These are phyloP conservation scores for Thalassarche chlororhynchos DNA, from an alignment of 2,113 vertebrate genomes.

Conservation along the genomic window DNA sequence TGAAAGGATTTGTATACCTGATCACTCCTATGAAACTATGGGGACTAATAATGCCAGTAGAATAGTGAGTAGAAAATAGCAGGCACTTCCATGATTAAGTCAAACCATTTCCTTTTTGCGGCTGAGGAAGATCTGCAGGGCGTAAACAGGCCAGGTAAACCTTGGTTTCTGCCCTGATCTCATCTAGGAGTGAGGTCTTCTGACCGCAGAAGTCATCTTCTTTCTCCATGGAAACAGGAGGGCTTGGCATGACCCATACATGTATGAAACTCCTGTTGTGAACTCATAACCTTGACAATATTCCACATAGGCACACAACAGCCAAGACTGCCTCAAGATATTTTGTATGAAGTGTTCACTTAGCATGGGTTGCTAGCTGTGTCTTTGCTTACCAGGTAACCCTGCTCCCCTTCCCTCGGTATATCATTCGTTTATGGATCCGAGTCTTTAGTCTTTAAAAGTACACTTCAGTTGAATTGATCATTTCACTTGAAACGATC, in stretches of 20 bases:
- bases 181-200: neutral
- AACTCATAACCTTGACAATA: neutral
- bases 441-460: neutral
- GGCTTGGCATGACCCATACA: neutral
- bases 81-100: neutral
- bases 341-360: neutral
- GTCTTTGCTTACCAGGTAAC: neutral
- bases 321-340: neutral
- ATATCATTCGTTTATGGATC: neutral
- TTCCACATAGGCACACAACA: neutral
- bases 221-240: neutral
- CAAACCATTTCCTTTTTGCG: constrained; percentile 10
- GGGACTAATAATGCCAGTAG: neutral
- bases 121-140: constrained; percentile 10
- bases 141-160: neutral
- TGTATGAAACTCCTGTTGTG: neutral
- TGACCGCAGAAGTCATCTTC: neutral
- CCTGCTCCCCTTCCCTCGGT: neutral
- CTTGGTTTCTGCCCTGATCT: neutral
- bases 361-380: neutral
- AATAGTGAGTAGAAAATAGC: neutral
- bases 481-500: neutral
- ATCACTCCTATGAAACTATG: neutral
- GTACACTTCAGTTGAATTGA: neutral
- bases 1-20: neutral